A percentile compares a stretch with the other conserved stretches of the same genome.
phyloP scores from a whole-genome alignment of 2,113 vertebrate species.

The Leptosomus discolor region DNA sequence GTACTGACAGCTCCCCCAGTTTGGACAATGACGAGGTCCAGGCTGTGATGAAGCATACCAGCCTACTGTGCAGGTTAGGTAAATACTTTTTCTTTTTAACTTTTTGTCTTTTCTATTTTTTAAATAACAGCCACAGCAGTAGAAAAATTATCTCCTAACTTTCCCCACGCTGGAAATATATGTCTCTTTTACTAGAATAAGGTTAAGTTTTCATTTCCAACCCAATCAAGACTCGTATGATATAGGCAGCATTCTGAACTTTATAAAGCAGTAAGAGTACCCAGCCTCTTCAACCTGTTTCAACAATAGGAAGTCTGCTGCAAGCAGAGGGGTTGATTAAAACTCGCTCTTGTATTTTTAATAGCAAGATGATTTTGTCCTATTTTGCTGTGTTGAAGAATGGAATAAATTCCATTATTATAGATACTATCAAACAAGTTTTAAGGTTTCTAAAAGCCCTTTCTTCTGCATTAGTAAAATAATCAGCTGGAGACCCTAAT shows the following conservation, averaged over 20 bases:
- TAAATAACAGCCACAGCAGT: accelerated
- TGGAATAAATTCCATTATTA: background rate
- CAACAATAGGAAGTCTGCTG: background rate
- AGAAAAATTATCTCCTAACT: background rate
- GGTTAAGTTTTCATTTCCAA: background rate
- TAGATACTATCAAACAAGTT: background rate
- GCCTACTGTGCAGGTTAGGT: background rate
- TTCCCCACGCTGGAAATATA: background rate
- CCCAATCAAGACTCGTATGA: background rate
- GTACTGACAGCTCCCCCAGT: background rate
- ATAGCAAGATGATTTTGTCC: background rate
- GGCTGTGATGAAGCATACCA: background rate
- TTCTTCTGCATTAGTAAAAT: background rate
- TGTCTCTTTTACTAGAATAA: background rate
- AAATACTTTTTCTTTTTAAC: background rate
- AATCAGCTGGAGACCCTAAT: background rate
- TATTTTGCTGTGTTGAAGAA: background rate
- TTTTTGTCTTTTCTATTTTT: background rate
- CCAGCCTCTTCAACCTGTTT: background rate
- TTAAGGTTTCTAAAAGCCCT: background rate
- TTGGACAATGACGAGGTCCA: background rate
- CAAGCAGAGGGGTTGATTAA: background rate
- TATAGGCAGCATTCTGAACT: background rate
- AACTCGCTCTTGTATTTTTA: background rate
- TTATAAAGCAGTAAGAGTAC: background rate